These are phyloP conservation scores for Glomeris marginata DNA, from an alignment of 2,888 invertebrate species.

Conservation along the genomic window DNA sequence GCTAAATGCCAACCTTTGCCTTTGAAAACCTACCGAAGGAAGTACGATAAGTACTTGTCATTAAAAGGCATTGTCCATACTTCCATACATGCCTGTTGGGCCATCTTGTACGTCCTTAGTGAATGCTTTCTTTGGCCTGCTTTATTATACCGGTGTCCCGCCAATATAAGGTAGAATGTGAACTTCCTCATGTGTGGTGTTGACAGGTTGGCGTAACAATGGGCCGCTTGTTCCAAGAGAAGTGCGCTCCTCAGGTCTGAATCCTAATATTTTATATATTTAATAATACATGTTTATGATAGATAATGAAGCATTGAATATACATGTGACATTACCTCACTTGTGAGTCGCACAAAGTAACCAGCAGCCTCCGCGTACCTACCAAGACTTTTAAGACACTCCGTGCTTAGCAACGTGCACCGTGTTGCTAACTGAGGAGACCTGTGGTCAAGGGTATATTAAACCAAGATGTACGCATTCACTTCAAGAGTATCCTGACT, in stretches of 20 bases:
- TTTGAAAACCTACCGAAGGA: conserved; percentile 45
- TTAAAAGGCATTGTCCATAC: neutral
- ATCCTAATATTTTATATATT: conserved; percentile 38
- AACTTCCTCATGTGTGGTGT: conserved; percentile 71
- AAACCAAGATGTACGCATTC: conserved; percentile 16
- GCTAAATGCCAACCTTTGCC: conserved; percentile 77
- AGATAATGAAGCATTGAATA: neutral
- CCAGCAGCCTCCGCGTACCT: conserved; percentile 85
- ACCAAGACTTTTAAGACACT: conserved; percentile 63
- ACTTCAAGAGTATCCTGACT: conserved; percentile 19
- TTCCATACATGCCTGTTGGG: conserved; percentile 50
- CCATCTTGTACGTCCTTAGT: conserved; percentile 78
- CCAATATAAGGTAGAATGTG: conserved; percentile 89
- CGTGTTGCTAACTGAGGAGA: conserved; percentile 84
- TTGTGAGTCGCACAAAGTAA: conserved; percentile 86
- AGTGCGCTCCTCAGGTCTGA: conserved; percentile 91
- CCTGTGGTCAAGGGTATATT: conserved; percentile 33
- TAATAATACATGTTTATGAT: neutral
- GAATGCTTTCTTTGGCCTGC: conserved; percentile 85
- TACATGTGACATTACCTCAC: conserved; percentile 41
- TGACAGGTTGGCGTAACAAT: conserved; percentile 60
- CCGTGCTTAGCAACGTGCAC: conserved; percentile 74
- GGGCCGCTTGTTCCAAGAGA: conserved; percentile 84
- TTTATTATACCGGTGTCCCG: conserved; percentile 89
- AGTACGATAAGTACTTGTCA: neutral